Conservation (phyloP, 2,888 invertebrate species). For the Thyatira batis region DNA sequence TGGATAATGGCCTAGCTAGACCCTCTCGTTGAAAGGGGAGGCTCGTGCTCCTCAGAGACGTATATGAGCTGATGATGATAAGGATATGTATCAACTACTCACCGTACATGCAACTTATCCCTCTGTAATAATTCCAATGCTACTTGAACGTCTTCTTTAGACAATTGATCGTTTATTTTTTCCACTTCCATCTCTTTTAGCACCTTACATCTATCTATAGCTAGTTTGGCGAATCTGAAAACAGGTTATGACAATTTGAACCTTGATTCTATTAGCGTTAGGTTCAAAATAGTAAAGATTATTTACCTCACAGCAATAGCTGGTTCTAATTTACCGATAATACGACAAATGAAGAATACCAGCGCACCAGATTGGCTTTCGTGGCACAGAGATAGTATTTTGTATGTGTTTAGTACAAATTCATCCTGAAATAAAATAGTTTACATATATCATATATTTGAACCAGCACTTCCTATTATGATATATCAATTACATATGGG, state of each 20-base stretch:
- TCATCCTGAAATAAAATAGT: slow-evolving; percentile 79
- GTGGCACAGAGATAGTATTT: slow-evolving; percentile 86
- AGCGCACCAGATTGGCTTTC: slow-evolving; percentile 88
- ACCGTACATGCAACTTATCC: slow-evolving; percentile 84
- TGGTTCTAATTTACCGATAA: slow-evolving; percentile 85
- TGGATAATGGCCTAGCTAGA: too few relatives aligned
- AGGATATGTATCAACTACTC: slow-evolving; percentile 31
- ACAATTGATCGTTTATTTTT: slow-evolving; percentile 84
- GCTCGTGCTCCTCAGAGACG: neutral
- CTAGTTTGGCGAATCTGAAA: slow-evolving; percentile 84
- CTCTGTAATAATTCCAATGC: slow-evolving; percentile 84
- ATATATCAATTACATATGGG: too few relatives aligned
- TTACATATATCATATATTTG: slow-evolving; percentile 2
- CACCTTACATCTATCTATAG: slow-evolving; percentile 86
- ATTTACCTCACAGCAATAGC: slow-evolving; percentile 61
- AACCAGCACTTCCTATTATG: too few relatives aligned
- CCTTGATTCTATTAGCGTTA: neutral
- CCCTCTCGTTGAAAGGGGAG: too few relatives aligned
- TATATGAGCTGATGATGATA: neutral
- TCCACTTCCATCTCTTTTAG: slow-evolving; percentile 84
- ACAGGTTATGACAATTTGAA: neutral
- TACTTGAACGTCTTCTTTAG: slow-evolving; percentile 86
- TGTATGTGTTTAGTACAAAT: slow-evolving; percentile 85
- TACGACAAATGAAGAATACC: slow-evolving; percentile 86
- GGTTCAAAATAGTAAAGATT: neutral